Evolutionary conservation across 2,888 invertebrate genomes (phyloP).

Genomic region (Drosophila nr. perissopoda): DNA sequence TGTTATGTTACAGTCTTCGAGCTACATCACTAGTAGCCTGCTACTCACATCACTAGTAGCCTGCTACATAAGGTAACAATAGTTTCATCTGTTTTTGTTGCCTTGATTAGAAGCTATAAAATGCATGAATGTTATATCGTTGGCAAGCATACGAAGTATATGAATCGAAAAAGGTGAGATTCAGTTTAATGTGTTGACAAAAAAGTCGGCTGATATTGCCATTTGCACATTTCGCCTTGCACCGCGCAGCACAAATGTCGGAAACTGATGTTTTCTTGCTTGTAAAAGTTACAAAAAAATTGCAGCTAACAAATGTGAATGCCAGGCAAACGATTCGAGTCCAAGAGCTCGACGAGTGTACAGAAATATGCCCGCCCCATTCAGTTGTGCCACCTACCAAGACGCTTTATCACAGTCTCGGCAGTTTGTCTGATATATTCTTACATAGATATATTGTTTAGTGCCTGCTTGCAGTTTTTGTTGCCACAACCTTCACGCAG

Average conservation of each 20-base stretch:
- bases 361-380: slow-evolving; percentile 30
- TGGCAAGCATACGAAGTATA: neutral
- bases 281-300: slow-evolving; percentile 9
- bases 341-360: slow-evolving; percentile 53
- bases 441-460: slow-evolving; percentile 47
- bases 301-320: slow-evolving; percentile 31
- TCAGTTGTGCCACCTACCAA: slow-evolving; percentile 18
- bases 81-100: neutral
- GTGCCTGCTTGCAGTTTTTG: slow-evolving; percentile 61
- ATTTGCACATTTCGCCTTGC: neutral
- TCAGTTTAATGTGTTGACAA: slow-evolving; percentile 16
- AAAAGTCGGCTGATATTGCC: neutral
- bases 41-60: too few species aligned
- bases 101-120: neutral
- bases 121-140: neutral
- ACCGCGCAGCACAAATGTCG: slow-evolving; percentile 1
- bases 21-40: too few species aligned
- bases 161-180: neutral
- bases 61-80: neutral
- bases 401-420: slow-evolving; percentile 55
- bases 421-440: slow-evolving; percentile 32
- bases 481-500: slow-evolving; percentile 43
- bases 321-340: slow-evolving; percentile 34
- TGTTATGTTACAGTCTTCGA: too few species aligned
- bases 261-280: slow-evolving; percentile 9